Percentiles rank a stretch among this genome's conserved stretches.
Evolutionary conservation across 2,113 vertebrate species (phyloP).

Genomic region (Xiphophorus couchianus): DNA sequence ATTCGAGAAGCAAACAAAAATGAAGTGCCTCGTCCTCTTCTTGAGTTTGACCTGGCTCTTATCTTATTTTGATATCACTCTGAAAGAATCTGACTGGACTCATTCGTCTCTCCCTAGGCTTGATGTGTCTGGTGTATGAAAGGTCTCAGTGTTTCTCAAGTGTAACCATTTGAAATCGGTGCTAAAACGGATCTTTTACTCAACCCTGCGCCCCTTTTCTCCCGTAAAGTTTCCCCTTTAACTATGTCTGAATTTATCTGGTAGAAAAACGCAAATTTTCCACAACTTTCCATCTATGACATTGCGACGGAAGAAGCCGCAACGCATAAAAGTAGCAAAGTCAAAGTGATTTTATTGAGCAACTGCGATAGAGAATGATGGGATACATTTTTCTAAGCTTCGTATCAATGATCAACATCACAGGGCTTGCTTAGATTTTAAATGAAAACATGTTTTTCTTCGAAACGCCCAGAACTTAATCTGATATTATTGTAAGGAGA

Average conservation of each 20-base stretch:
- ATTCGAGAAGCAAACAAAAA: conserved; percentile 1
- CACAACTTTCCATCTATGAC: background rate
- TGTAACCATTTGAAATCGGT: background rate
- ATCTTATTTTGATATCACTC: background rate
- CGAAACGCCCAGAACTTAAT: background rate
- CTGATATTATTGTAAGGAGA: background rate
- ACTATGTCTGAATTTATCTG: background rate
- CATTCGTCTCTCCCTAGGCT: background rate
- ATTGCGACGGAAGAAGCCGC: background rate
- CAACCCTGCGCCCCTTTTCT: background rate
- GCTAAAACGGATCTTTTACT: background rate
- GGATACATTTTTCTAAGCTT: background rate
- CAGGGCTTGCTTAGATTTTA: background rate
- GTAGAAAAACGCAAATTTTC: background rate
- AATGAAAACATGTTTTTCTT: background rate
- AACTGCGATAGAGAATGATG: background rate
- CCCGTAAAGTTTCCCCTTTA: background rate
- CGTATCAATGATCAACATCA: background rate
- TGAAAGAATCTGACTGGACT: background rate
- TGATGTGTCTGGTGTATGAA: background rate
- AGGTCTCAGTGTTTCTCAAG: background rate
- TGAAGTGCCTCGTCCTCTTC: background rate
- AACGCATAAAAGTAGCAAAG: background rate
- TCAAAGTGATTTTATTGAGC: background rate
- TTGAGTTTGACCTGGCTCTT: background rate